Evolutionary conservation across 1,140 invertebrate genomes (phyloP).

Genomic region (Aporrectodea caliginosa): DNA sequence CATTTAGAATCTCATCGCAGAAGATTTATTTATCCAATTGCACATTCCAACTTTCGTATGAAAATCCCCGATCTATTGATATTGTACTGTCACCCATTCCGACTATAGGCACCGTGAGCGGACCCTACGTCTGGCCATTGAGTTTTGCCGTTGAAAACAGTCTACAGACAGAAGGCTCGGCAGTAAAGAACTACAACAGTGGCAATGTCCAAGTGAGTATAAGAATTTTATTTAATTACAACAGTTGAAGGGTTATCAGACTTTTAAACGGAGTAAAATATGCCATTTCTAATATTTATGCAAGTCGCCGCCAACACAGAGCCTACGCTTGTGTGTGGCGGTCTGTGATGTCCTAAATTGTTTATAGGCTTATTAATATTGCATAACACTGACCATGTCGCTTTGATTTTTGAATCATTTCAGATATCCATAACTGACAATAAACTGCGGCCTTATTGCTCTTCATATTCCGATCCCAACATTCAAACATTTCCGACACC

Average conservation of each 20-base stretch:
- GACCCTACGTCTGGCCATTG: not conserved
- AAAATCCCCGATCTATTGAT: not conserved
- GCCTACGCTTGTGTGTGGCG: too few species aligned
- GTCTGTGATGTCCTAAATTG: too few species aligned
- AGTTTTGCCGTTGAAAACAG: not conserved
- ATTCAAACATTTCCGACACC: not conserved
- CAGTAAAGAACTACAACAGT: too few species aligned
- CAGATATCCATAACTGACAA: not conserved
- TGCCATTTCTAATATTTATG: too few species aligned
- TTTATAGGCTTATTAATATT: too few species aligned
- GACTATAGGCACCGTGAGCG: not conserved
- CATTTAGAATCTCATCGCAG: not conserved
- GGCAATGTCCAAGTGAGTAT: too few species aligned
- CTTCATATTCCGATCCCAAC: not conserved
- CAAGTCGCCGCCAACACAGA: too few species aligned
- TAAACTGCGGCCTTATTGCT: not conserved
- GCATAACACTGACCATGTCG: too few species aligned
- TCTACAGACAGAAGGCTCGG: not conserved
- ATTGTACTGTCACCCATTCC: not conserved
- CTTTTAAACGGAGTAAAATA: too few species aligned
- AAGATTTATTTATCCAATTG: not conserved
- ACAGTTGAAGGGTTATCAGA: too few species aligned
- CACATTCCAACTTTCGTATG: not conserved
- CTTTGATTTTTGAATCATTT: too few species aligned
- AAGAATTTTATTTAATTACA: too few species aligned